These are phyloP conservation scores for Peribatodes rhomboidaria DNA, from an alignment of 2,888 invertebrate genomes.

Conservation along the genomic window DNA sequence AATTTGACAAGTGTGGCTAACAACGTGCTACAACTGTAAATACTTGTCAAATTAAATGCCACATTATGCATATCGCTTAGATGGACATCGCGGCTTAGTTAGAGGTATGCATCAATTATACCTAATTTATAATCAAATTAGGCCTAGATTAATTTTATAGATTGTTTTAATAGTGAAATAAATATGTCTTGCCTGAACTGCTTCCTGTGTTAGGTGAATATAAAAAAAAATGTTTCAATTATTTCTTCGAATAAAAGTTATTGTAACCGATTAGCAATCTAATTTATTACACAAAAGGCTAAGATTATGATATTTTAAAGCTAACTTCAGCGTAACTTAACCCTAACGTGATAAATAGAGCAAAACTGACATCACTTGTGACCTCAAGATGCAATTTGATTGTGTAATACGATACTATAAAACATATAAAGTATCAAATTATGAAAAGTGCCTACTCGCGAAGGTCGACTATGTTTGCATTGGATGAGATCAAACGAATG, in stretches of 20 bases:
- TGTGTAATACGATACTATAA: conserved; percentile 48
- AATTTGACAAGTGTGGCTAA: no score
- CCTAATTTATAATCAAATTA: background rate
- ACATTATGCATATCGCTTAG: background rate
- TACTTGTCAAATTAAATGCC: background rate
- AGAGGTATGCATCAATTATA: background rate
- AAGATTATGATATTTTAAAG: background rate
- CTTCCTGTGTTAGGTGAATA: background rate
- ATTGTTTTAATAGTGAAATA: background rate
- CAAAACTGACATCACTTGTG: conserved; percentile 47
- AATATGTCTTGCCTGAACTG: background rate
- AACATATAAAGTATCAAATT: conserved; percentile 40
- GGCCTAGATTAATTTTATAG: background rate
- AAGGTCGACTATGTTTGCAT: conserved; percentile 56
- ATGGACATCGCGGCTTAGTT: background rate
- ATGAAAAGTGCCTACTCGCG: conserved; percentile 53
- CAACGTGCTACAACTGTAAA: no score
- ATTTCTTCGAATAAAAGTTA: no score
- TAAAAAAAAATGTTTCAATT: no score
- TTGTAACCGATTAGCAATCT: no score
- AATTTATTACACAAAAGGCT: background rate
- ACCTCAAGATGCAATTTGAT: conserved; percentile 51
- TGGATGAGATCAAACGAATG: conserved; percentile 56
- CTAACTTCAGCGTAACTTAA: conserved; percentile 29
- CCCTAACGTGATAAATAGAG: conserved; percentile 44